Percentiles rank a stretch among this genome's conserved stretches.
Conservation (phyloP, 2,797 vertebrate genomes). For the Margarornis squamiger region DNA sequence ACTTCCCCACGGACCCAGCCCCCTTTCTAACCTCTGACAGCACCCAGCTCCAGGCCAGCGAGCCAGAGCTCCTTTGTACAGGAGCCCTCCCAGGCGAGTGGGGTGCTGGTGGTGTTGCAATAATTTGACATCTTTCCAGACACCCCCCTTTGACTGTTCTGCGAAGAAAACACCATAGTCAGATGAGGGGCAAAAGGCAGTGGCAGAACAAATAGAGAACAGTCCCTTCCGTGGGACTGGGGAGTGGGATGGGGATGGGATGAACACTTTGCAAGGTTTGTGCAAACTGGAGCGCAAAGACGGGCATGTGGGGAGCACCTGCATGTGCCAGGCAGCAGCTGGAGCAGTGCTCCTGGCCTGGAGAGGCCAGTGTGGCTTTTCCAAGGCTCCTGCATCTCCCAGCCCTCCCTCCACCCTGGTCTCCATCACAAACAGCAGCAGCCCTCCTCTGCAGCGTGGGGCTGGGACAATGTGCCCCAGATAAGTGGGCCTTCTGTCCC, state of each 20-base stretch:
- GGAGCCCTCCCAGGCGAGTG: background rate
- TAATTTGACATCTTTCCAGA: background rate
- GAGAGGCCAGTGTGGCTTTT: background rate
- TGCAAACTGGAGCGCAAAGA: background rate
- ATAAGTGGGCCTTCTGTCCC: constrained; percentile 52
- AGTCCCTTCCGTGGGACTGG: background rate
- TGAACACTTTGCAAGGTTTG: fast-evolving
- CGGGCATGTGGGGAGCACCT: fast-evolving
- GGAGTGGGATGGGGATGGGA: background rate
- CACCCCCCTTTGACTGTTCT: background rate
- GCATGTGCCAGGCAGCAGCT: background rate
- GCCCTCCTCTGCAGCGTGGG: background rate
- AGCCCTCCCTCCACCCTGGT: background rate
- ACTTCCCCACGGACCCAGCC: background rate
- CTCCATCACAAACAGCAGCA: background rate
- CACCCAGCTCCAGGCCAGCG: background rate
- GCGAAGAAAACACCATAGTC: background rate
- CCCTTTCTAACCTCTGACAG: background rate
- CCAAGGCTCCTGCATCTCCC: background rate
- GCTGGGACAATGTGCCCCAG: background rate
- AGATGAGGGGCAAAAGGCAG: background rate
- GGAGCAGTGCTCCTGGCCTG: fast-evolving
- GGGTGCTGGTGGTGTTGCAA: fast-evolving
- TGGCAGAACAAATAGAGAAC: background rate
- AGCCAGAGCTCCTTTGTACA: background rate